Evolutionary conservation across 2,113 vertebrate species (phyloP).

Genomic region (Uria lomvia): DNA sequence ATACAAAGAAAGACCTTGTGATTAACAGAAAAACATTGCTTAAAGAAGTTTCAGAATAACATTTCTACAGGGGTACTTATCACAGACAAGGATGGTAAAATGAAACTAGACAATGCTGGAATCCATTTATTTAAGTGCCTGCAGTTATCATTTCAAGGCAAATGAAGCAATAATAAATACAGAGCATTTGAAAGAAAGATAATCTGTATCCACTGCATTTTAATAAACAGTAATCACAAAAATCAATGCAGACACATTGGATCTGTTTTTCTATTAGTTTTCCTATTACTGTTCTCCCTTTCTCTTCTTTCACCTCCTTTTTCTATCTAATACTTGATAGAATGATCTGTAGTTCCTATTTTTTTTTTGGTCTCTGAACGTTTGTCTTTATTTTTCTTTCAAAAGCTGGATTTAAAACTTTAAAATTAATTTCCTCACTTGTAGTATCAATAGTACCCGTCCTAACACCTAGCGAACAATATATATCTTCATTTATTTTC

Average conservation of each 20-base stretch:
- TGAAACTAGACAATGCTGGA: slow-evolving; percentile 20
- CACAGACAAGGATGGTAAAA: neutral
- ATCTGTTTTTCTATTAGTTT: slow-evolving; percentile 40
- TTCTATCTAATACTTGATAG: neutral
- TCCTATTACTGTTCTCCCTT: slow-evolving; percentile 24
- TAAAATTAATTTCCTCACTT: slow-evolving; percentile 1
- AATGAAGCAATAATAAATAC: slow-evolving; percentile 61
- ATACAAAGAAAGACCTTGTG: neutral
- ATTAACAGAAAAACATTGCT: slow-evolving; percentile 30
- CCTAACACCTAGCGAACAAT: neutral
- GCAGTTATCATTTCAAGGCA: slow-evolving; percentile 54
- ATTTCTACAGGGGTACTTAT: neutral
- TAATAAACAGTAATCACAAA: slow-evolving; percentile 61
- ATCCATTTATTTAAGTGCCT: slow-evolving; percentile 58
- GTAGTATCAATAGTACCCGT: neutral
- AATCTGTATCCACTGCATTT: slow-evolving; percentile 23
- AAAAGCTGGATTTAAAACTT: slow-evolving; percentile 22
- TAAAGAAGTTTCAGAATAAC: slow-evolving; percentile 27
- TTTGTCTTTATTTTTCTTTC: slow-evolving; percentile 41
- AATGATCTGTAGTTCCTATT: neutral
- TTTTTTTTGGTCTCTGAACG: neutral
- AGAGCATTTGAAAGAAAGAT: slow-evolving; percentile 62
- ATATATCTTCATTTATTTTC: neutral
- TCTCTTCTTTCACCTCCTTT: slow-evolving; percentile 14
- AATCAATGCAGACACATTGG: slow-evolving; percentile 34